These are phyloP conservation scores for Zosterops japonicus DNA, from an alignment of 2,113 vertebrate genomes.

Conservation along the genomic window DNA sequence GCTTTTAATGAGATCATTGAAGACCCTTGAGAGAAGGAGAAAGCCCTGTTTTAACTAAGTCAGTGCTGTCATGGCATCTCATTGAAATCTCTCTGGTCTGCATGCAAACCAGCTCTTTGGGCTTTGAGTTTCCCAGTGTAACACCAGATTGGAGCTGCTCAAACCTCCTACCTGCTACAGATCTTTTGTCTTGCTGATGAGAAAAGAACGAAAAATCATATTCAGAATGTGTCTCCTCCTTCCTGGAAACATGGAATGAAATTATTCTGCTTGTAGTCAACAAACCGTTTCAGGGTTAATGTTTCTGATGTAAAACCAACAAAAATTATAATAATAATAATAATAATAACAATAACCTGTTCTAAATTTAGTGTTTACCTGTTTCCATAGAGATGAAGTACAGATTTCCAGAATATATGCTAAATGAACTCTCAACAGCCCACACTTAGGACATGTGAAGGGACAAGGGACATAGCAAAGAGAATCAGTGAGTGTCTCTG, in stretches of 20 bases:
- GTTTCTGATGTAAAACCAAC: not conserved
- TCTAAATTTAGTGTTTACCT: not conserved
- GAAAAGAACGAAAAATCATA: not conserved
- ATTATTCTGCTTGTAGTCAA: not conserved
- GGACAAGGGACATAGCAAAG: not conserved
- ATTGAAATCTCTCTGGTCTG: not conserved
- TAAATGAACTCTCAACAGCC: not conserved
- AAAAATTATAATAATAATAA: not conserved
- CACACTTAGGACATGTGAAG: not conserved
- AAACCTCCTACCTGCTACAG: not conserved
- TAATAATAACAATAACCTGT: not conserved
- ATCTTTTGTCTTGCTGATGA: not conserved
- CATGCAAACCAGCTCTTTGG: not conserved
- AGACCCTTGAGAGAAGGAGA: not conserved
- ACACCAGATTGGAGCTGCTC: not conserved
- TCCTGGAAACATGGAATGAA: not conserved
- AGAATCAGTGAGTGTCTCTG: not conserved
- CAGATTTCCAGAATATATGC: not conserved
- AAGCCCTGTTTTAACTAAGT: not conserved
- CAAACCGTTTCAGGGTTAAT: not conserved
- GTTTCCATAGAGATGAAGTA: not conserved
- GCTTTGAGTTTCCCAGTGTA: not conserved
- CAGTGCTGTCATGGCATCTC: not conserved
- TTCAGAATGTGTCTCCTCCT: not conserved
- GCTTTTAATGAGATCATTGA: not conserved